phyloP scores from a whole-genome alignment of 37 sponge, comb jelly and placozoan genomes.

The Agelas oroides region DNA sequence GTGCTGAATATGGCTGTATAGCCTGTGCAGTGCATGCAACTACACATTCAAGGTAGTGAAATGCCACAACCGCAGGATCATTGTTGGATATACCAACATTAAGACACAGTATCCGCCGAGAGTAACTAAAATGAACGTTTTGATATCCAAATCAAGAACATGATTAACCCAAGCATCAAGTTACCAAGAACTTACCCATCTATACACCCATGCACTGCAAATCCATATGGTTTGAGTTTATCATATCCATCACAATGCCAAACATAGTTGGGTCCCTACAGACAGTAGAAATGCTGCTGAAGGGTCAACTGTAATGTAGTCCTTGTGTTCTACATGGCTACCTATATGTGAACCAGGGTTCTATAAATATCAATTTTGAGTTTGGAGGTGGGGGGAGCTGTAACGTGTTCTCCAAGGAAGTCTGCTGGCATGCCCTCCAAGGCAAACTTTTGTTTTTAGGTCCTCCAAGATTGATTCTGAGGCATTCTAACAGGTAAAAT shows the following conservation, averaged over 20 bases:
- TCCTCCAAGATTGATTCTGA: too few species aligned
- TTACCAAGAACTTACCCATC: constrained; percentile 37
- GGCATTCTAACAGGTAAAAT: too few species aligned
- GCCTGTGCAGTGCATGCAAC: too few species aligned
- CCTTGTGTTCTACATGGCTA: too few species aligned
- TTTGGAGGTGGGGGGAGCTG: too few species aligned
- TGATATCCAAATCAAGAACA: neutral
- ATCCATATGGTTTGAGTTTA: constrained; percentile 55
- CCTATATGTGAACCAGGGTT: too few species aligned
- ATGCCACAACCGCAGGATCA: constrained; percentile 25
- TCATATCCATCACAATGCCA: constrained; percentile 69
- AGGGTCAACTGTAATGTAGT: too few species aligned
- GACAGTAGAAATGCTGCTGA: too few species aligned
- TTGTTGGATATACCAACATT: constrained; percentile 24
- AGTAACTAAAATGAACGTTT: neutral
- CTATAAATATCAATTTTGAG: too few species aligned
- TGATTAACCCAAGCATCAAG: neutral
- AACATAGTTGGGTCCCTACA: constrained; percentile 52
- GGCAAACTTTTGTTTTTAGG: too few species aligned
- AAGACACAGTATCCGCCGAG: constrained; percentile 16
- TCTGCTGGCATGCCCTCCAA: too few species aligned
- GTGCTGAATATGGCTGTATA: neutral
- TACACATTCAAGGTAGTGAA: constrained; percentile 8
- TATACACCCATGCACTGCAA: constrained; percentile 60
- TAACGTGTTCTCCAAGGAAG: too few species aligned